Base-by-base conservation (phyloP, 2,888 invertebrate genomes). In the Philaethria dido region DNA sequence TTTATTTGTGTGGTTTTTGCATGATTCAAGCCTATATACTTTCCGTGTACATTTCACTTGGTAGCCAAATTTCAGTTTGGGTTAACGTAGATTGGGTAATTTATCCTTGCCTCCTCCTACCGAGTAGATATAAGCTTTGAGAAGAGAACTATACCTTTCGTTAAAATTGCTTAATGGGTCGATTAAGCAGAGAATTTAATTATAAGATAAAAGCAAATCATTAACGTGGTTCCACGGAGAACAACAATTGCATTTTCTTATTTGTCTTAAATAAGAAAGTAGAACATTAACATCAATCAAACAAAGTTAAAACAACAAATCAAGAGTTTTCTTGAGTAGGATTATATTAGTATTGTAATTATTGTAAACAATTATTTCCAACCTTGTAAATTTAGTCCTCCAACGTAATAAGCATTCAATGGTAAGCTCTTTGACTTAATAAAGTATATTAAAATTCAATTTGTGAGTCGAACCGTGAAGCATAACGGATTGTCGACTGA, bases 391-490 rank as follows among this genome's bases (percentile, higher is more conserved):
- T 69, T 69, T 64, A 84, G 81, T 83, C 81, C 77, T 83, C 78
- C 80, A 81, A 82, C 86, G 84, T 85, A 88, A 88, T 89, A 86
- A 88, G 86, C 84, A 86, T 87, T 86, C 84, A 83, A 85, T 86
- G 85, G 88, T 89, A 89, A 90, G 89, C 88, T 88, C 76, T 85
- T 89, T 86, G 87, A 89, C 87, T 89, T 83, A 84, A 84, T 83
- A 84, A 86, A 87, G 86, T 87, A 88, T 88, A 89, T 90, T 90
- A 91, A 89, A 91, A 89, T 91, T 89, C 90, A 91, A 91, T 91
- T 89, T 89, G 88, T 86, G 86, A 82, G 78, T 84, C 81, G 84
- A 86, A 85, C 89, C 86, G 86, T 89, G 88, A 89, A 89, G 87
- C 87, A 87, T 85, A 87, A 84, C 87, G 86, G 89, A 89, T 89